Evolutionary conservation across 2,888 invertebrate species (phyloP).

Genomic region (Podabrus alpinus): DNA sequence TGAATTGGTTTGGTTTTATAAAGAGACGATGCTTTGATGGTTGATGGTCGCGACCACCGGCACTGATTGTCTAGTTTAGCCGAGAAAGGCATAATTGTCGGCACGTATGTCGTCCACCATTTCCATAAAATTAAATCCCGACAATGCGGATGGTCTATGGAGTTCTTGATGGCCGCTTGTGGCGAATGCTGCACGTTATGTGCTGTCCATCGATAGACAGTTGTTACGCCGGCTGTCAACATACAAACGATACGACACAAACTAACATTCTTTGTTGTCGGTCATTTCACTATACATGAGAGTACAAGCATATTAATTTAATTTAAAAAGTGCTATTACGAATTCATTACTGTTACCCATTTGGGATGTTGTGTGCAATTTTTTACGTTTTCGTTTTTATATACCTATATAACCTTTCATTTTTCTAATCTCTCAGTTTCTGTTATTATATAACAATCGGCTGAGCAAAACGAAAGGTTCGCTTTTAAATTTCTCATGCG

Average conservation of each 20-base stretch:
- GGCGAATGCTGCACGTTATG: slow-evolving; percentile 28
- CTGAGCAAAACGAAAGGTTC: too few species aligned
- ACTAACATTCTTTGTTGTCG: slow-evolving; percentile 25
- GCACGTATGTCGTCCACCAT: slow-evolving; percentile 35
- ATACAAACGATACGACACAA: slow-evolving; percentile 26
- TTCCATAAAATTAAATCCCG: slow-evolving; percentile 36
- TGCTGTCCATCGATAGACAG: slow-evolving; percentile 27
- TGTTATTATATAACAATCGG: too few species aligned
- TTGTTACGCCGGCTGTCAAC: slow-evolving; percentile 29
- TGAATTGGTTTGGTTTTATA: slow-evolving; percentile 20
- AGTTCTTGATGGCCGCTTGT: slow-evolving; percentile 29
- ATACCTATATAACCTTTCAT: too few species aligned
- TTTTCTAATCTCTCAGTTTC: too few species aligned
- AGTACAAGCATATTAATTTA: slow-evolving; percentile 13
- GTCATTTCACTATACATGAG: slow-evolving; percentile 22
- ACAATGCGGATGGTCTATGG: slow-evolving; percentile 32
- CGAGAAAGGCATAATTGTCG: slow-evolving; percentile 46
- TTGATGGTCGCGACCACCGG: slow-evolving; percentile 45
- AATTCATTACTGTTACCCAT: background rate
- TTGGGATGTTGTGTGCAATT: too few species aligned
- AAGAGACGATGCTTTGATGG: slow-evolving; percentile 14
- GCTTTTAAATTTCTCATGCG: too few species aligned
- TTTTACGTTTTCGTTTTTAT: too few species aligned
- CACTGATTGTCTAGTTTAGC: slow-evolving; percentile 50
- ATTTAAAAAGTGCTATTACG: background rate